Evolutionary conservation across 2,113 vertebrate genomes (phyloP).

Genomic region (Thalassarche chlororhynchos): DNA sequence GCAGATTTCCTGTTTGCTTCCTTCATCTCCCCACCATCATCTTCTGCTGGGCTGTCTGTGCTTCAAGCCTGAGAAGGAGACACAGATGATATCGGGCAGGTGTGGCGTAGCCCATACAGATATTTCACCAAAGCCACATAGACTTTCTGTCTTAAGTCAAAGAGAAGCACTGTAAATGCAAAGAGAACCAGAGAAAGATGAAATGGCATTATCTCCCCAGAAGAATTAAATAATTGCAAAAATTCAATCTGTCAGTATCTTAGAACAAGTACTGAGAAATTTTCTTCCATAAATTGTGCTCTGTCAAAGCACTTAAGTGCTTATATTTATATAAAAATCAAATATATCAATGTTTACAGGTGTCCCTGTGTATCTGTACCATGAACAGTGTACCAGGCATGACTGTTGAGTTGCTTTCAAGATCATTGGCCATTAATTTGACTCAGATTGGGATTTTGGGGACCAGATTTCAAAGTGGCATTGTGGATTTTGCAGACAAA

Average conservation of each 20-base stretch:
- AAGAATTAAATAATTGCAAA: neutral
- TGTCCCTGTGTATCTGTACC: neutral
- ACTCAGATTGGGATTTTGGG: neutral
- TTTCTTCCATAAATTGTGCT: neutral
- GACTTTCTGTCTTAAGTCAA: neutral
- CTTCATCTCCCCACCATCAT: constrained; percentile 3
- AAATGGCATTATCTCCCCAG: neutral
- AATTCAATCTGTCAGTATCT: neutral
- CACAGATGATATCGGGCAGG: constrained; percentile 4
- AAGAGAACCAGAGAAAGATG: neutral
- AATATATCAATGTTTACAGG: fast-evolving
- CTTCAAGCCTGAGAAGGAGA: neutral
- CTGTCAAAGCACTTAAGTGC: neutral
- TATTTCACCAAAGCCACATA: neutral
- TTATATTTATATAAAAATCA: neutral
- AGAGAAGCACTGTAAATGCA: neutral
- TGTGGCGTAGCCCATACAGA: neutral
- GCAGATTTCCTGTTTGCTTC: constrained; percentile 65
- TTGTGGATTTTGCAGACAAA: neutral
- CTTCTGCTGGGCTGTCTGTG: neutral
- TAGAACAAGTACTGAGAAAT: neutral
- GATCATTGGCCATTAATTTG: neutral
- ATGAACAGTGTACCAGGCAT: neutral
- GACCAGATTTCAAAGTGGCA: neutral
- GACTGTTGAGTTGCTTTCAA: neutral